These are phyloP conservation scores for Crematogaster levior DNA, from an alignment of 2,888 invertebrate species.

Conservation along the genomic window DNA sequence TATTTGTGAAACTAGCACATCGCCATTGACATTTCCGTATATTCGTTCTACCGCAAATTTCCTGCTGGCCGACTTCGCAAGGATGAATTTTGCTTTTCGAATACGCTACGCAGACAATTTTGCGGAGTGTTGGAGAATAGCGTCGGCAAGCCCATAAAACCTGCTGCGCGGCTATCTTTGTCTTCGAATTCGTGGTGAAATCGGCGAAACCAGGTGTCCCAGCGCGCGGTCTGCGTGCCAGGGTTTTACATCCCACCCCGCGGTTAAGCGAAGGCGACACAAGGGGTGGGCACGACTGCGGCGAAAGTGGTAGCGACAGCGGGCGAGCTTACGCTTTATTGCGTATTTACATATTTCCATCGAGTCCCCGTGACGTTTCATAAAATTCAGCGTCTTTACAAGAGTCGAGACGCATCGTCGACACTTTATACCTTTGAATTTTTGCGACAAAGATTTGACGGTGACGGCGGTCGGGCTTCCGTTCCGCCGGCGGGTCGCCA, in stretches of 20 bases:
- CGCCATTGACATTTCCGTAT: background rate
- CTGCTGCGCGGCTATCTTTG: conserved; percentile 46
- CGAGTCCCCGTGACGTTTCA: conserved; percentile 75
- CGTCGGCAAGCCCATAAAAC: conserved; percentile 55
- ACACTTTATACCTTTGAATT: conserved; percentile 76
- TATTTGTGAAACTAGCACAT: background rate
- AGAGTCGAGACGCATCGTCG: conserved; percentile 73
- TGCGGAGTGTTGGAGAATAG: conserved; percentile 1
- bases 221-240: background rate
- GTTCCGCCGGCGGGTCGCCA: conserved; percentile 24
- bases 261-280: background rate
- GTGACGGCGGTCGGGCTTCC: background rate
- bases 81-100: too few relatives aligned
- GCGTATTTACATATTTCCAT: conserved; percentile 77
- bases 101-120: conserved; percentile 16
- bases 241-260: conserved; percentile 44
- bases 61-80: too few relatives aligned
- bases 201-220: conserved; percentile 46
- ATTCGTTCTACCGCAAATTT: background rate
- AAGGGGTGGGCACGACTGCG: background rate
- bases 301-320: conserved; percentile 34
- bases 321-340: conserved; percentile 72
- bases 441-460: conserved; percentile 67
- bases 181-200: conserved; percentile 53
- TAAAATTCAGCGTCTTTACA: conserved; percentile 77